Percentiles rank a stretch among this genome's conserved stretches.
Conservation (phyloP, 1,140 invertebrate species). For the Hypsibius dujardini region DNA sequence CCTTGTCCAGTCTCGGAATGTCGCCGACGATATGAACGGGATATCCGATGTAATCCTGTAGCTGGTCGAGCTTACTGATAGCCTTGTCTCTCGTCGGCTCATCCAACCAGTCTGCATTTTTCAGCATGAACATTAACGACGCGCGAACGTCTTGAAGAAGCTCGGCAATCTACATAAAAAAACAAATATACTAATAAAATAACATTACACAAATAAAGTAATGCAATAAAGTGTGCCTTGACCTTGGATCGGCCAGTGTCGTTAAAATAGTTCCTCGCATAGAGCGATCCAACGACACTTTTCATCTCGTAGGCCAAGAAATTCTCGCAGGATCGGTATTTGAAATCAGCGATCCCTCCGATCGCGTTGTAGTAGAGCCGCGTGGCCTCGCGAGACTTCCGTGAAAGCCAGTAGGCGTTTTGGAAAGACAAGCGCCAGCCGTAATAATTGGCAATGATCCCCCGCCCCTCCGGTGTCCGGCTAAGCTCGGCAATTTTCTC, state of each 20-base stretch:
- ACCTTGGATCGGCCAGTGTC: slow-evolving; percentile 57
- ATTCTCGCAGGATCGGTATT: slow-evolving; percentile 54
- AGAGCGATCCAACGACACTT: slow-evolving; percentile 64
- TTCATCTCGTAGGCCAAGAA: slow-evolving; percentile 65
- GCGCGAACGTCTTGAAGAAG: slow-evolving; percentile 66
- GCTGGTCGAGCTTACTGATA: slow-evolving; percentile 50
- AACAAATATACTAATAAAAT: too few relatives aligned
- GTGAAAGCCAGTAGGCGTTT: background rate
- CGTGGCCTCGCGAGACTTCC: background rate
- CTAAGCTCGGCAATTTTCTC: background rate
- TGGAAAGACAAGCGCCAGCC: slow-evolving; percentile 11
- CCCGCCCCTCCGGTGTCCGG: background rate
- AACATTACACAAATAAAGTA: too few relatives aligned
- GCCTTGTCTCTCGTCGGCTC: slow-evolving; percentile 53
- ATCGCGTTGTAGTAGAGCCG: background rate
- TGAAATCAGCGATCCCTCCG: slow-evolving; percentile 34
- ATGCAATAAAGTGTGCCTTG: too few relatives aligned
- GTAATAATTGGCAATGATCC: background rate
- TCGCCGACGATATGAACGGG: slow-evolving; percentile 60
- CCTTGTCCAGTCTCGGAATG: slow-evolving; percentile 45
- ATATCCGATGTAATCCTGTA: slow-evolving; percentile 70
- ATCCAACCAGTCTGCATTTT: slow-evolving; percentile 62
- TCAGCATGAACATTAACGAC: slow-evolving; percentile 55
- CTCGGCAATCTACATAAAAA: slow-evolving; percentile 46
- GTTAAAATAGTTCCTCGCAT: slow-evolving; percentile 66